Conservation (phyloP, 2,888 invertebrate genomes). For the Linnaemya tessellans region DNA sequence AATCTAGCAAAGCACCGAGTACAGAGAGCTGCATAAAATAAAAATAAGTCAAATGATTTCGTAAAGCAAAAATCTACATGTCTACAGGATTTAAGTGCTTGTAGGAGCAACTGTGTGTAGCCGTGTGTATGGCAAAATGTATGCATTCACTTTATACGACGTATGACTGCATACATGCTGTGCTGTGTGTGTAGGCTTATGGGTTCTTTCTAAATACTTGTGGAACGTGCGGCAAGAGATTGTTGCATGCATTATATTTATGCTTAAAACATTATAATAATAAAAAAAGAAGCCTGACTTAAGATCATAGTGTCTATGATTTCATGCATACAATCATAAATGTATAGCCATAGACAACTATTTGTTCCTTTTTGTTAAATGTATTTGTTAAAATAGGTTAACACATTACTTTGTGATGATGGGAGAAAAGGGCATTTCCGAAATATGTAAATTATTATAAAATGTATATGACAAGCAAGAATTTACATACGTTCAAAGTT, state of each 20-base stretch:
- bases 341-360: constrained; percentile 46
- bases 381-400: constrained; percentile 42
- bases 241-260: constrained; percentile 56
- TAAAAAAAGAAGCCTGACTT: constrained; percentile 17
- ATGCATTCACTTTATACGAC: background rate
- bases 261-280: constrained; percentile 51
- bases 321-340: constrained; percentile 42
- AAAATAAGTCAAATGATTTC: constrained; percentile 54
- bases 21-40: background rate
- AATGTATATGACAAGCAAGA: no score
- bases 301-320: constrained; percentile 53
- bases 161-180: no score
- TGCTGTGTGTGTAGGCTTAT: background rate
- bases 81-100: constrained; percentile 23
- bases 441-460: background rate
- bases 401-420: background rate
- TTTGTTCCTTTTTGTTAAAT: background rate
- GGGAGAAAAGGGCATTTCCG: constrained; percentile 23
- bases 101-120: background rate
- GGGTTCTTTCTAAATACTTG: constrained; percentile 42
- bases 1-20: constrained; percentile 30
- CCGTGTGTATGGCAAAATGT: constrained; percentile 25
- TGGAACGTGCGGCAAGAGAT: constrained; percentile 12
- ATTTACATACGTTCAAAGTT: no score
- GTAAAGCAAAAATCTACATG: constrained; percentile 32